Conservation (phyloP, 2,888 invertebrate species). For the Cynaeus angustus region DNA sequence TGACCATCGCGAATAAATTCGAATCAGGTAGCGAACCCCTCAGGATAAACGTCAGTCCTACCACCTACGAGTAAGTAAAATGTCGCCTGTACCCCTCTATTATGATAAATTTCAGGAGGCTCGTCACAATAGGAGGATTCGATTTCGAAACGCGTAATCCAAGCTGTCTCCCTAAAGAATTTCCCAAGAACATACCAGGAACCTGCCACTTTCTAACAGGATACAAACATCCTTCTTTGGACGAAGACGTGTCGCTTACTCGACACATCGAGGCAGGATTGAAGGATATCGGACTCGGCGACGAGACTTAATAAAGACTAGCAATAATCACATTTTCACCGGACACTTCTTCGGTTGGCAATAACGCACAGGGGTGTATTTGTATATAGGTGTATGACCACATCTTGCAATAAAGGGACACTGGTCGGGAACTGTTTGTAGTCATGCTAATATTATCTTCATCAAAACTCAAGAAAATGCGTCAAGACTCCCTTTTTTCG, state of each 20-base stretch:
- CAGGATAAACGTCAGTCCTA: conserved; percentile 94
- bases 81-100: background rate
- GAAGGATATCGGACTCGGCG: conserved; percentile 76
- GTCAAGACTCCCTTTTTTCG: background rate
- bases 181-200: conserved; percentile 84
- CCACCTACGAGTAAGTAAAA: conserved; percentile 89
- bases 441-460: no score
- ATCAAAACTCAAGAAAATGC: no score
- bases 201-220: conserved; percentile 90
- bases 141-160: conserved; percentile 84
- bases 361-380: conserved; percentile 16
- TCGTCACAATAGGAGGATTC: conserved; percentile 85
- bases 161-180: conserved; percentile 88
- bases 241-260: conserved; percentile 76
- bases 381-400: conserved; percentile 29
- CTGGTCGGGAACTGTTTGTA: no score
- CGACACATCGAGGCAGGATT: conserved; percentile 82
- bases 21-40: conserved; percentile 95
- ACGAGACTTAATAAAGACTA: conserved; percentile 54
- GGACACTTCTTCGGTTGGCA: conserved; percentile 6
- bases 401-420: background rate
- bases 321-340: conserved; percentile 46
- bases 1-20: conserved; percentile 96
- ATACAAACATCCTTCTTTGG: conserved; percentile 83
- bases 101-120: conserved; percentile 76